These are phyloP conservation scores for Rhinopithecus roxellana DNA, from an alignment of 2,113 vertebrate species.

Conservation along the genomic window DNA sequence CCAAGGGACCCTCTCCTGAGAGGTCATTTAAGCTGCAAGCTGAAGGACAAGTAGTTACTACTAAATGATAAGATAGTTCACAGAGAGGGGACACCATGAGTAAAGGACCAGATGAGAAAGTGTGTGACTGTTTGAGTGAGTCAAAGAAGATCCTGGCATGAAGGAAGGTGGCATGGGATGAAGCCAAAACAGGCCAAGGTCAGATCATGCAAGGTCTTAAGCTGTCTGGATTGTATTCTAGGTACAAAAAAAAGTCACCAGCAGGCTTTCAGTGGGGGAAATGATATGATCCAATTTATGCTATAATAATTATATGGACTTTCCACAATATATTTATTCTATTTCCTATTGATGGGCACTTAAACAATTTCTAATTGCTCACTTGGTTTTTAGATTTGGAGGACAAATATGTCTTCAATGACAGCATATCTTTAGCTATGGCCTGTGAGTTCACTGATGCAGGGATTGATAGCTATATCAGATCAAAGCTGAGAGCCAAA, in stretches of 20 bases:
- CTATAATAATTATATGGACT: background rate
- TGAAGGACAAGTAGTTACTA: background rate
- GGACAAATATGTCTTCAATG: background rate
- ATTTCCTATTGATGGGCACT: background rate
- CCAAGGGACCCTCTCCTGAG: background rate
- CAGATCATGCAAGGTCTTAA: background rate
- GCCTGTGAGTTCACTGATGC: background rate
- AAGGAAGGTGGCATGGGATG: background rate
- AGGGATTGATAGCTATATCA: background rate
- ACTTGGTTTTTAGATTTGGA: background rate
- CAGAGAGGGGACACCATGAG: background rate
- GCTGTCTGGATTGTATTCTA: background rate
- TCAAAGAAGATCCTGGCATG: background rate
- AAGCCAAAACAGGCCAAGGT: background rate
- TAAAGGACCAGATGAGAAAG: background rate
- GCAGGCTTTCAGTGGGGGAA: background rate
- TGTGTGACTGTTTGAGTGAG: background rate
- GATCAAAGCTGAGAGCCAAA: background rate
- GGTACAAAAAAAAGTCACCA: background rate
- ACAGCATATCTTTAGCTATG: background rate
- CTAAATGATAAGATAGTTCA: background rate
- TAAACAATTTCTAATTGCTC: background rate
- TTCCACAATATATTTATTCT: background rate
- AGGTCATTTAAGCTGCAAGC: background rate
- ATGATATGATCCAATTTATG: no score